phyloP scores from a whole-genome alignment of 2,797 vertebrate species.

The Smutsia temminckii region DNA sequence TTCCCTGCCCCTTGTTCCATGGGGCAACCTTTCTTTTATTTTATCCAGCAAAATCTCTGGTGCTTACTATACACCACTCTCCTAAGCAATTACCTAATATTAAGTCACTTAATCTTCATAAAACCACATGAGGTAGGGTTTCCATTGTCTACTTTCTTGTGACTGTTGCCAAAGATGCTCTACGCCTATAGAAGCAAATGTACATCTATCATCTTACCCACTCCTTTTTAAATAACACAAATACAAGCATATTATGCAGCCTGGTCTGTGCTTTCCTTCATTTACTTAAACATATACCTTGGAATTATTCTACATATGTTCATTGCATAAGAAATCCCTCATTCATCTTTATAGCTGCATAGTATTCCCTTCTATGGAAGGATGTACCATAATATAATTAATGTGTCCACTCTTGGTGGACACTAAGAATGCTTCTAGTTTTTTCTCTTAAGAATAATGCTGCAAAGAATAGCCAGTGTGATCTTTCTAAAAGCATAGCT shows the following conservation, averaged over 20 bases:
- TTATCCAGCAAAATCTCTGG: neutral
- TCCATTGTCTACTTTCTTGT: neutral
- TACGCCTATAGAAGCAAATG: neutral
- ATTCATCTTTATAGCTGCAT: neutral
- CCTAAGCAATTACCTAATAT: neutral
- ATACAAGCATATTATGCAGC: neutral
- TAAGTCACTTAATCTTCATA: neutral
- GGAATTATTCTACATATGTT: neutral
- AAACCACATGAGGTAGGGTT: neutral
- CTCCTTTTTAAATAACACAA: neutral
- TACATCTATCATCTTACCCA: neutral
- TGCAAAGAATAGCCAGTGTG: neutral
- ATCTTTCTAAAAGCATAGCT: neutral
- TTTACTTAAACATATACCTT: conserved; percentile 14
- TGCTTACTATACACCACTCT: neutral
- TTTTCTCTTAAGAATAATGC: neutral
- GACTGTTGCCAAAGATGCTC: neutral
- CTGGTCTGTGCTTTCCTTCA: neutral
- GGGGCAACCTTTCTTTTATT: neutral
- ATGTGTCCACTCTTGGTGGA: neutral
- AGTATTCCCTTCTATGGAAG: neutral
- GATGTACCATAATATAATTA: neutral
- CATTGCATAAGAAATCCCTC: neutral
- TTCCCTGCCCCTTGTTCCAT: no score
- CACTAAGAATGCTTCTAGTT: neutral